These are phyloP conservation scores for Spinus pinus DNA, from an alignment of 2,797 vertebrate species.

Conservation along the genomic window DNA sequence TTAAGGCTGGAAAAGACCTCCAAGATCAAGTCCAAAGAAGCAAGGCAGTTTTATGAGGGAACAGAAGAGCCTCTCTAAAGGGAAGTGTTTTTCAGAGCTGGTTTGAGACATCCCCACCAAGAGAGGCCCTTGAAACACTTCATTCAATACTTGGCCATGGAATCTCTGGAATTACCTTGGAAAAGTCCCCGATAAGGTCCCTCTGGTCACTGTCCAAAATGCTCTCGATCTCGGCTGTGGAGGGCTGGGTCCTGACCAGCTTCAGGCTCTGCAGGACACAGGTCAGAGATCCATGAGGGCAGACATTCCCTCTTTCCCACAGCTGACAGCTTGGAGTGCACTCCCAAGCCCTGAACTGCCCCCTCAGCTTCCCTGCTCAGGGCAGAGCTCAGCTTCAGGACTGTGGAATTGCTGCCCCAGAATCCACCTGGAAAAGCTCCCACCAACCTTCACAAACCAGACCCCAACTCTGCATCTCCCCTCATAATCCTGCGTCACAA, in stretches of 20 bases:
- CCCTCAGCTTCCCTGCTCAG: not conserved
- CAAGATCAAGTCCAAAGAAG: not conserved
- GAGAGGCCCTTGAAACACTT: not conserved
- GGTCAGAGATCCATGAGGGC: not conserved
- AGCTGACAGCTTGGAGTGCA: rapidly evolving
- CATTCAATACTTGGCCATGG: not conserved
- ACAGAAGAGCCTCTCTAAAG: not conserved
- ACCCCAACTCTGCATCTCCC: rapidly evolving
- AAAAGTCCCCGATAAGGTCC: conserved; percentile 94
- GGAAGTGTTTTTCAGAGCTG: not conserved
- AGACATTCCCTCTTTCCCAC: not conserved
- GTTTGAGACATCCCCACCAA: not conserved
- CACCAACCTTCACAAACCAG: not conserved
- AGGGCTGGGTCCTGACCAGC: conserved; percentile 79
- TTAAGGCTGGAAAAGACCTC: not conserved
- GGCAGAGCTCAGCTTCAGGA: not conserved
- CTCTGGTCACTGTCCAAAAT: conserved; percentile 82
- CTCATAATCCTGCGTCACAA: rapidly evolving
- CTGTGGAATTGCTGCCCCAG: rapidly evolving
- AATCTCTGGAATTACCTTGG: conserved; percentile 79
- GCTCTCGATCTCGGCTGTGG: conserved; percentile 83
- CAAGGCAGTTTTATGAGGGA: not conserved
- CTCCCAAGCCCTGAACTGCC: not conserved
- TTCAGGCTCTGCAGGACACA: conserved; percentile 51
- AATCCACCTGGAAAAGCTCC: not conserved